Percentiles rank a stretch among this genome's conserved stretches.
Evolutionary conservation across 2,888 invertebrate genomes (phyloP).

Genomic region (Leptogaster cylindrica): DNA sequence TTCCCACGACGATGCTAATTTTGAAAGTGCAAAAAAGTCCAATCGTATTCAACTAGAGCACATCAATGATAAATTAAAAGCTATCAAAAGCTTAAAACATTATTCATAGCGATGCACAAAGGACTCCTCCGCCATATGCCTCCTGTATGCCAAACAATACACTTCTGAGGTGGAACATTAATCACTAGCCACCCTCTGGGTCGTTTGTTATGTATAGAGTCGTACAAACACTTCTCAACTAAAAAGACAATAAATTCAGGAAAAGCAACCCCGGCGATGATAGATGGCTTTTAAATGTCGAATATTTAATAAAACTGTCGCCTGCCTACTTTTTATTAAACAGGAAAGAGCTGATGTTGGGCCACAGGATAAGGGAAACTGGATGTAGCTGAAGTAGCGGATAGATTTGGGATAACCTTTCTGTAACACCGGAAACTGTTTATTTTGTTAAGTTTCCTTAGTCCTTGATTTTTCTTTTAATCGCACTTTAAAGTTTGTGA

Average conservation of each 20-base stretch:
- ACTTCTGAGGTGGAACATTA: constrained; percentile 35
- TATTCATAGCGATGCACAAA: constrained; percentile 33
- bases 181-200: constrained; percentile 31
- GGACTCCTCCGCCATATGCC: constrained; percentile 24
- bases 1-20: constrained; percentile 34
- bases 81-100: constrained; percentile 40
- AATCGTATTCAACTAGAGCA: constrained; percentile 29
- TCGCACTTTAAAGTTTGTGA: no score
- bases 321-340: constrained; percentile 29
- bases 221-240: constrained; percentile 41
- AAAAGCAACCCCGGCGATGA: constrained; percentile 36
- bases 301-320: constrained; percentile 44
- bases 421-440: no score
- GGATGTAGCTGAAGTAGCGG: no score
- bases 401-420: no score
- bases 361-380: no score
- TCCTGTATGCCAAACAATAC: constrained; percentile 35
- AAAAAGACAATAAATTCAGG: constrained; percentile 42
- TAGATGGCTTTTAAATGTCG: constrained; percentile 40
- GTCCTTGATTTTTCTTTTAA: no score
- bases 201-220: constrained; percentile 39
- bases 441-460: no score
- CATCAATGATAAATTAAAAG: constrained; percentile 41
- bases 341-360: no score
- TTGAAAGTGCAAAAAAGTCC: constrained; percentile 27